Evolutionary conservation across 2,113 vertebrate species (phyloP), one percentile per base, ranked within the genome.

Genomic region (Pycnonotus jocosus): DNA sequence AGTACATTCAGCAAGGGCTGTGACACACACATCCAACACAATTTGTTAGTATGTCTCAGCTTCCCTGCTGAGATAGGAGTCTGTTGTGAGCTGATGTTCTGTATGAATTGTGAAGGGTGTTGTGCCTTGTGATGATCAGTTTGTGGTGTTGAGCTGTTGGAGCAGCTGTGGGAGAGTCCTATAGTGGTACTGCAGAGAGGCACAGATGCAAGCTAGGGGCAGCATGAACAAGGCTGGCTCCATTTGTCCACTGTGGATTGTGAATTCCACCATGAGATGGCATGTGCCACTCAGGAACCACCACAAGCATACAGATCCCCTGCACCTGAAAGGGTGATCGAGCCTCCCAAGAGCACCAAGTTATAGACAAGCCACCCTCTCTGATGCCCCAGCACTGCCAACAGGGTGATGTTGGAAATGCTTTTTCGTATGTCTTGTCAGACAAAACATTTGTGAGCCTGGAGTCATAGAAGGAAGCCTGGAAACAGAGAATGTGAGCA

Each of bases 21-120:
- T 81, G 64, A 45, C 38, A 66, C 70, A 48, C 0, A 0, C 5
- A 25, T 50, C 35, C 45, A 56, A 40, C 24, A 12, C 0, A 3
- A 11, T 45, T 78, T 2, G 1, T 65, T 27, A 24, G 35, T n/a
- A 25, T 33, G 18, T 72, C 50, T 45, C 19, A 40, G 25, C 30
- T 56, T 64, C 35, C 15, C 54, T 65, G 44, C 33, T 72, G 53
- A 87, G 53, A 68, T 1, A 21, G 9, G 30, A 9, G 5, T 48
- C 38, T 64, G 38, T 31, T 77, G 24, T 0, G 0, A 79, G 80
- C 28, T 57, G 35, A 33, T 38, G 35, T 79, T 66, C 25, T 42
- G 12, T 12, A 4, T 30, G 61, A 57, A 8, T 31, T 61, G 21
- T 38, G 38, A 28, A 70, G 42, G 42, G 28, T 45, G 42, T 16